These are phyloP conservation scores for Poliocrania exsul DNA, from an alignment of 2,797 vertebrate species.

Conservation along the genomic window DNA sequence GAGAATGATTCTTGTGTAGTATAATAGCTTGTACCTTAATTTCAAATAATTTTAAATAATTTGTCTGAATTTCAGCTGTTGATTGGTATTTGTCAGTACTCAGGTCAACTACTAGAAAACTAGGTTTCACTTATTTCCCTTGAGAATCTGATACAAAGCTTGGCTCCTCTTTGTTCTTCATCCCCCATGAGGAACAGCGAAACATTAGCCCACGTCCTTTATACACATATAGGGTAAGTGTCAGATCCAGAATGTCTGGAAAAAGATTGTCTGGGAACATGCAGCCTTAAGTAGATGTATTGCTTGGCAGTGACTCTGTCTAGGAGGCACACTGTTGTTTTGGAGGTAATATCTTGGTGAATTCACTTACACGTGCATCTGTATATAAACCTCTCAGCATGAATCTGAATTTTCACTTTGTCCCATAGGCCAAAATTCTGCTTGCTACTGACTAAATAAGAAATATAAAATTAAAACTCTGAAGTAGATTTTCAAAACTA, in stretches of 20 bases:
- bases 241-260: neutral
- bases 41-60: neutral
- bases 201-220: neutral
- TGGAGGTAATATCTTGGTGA: neutral
- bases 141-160: neutral
- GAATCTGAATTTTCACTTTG: neutral
- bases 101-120: neutral
- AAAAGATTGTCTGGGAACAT: neutral
- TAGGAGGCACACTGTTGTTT: neutral
- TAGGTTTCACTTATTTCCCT: neutral
- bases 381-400: neutral
- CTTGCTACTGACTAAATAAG: neutral
- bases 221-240: neutral
- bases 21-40: neutral
- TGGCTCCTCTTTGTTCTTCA: neutral
- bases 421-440: neutral
- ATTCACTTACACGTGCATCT: neutral
- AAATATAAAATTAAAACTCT: neutral
- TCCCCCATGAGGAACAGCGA: neutral
- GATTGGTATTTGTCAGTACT: neutral
- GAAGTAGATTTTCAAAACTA: neutral
- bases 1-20: neutral
- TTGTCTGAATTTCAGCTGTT: neutral
- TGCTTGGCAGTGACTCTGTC: neutral
- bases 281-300: neutral